Evolutionary conservation across 2,113 vertebrate genomes (phyloP), one percentile per base, ranked within the genome.

Genomic region (Promerops cafer): DNA sequence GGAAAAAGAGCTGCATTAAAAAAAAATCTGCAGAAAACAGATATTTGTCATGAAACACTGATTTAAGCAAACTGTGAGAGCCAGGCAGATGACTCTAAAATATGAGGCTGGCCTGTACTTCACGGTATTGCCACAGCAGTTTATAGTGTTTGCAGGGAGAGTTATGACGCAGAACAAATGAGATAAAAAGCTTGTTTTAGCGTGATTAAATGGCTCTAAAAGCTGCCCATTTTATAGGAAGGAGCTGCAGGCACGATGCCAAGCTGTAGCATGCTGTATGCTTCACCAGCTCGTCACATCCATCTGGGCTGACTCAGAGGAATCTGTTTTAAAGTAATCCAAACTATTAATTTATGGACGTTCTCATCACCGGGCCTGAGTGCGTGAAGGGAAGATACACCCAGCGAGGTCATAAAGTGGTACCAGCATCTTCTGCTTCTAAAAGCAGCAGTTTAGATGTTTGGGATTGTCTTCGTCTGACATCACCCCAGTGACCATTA

Each of bases 91-190:
- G 93, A 56, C 54, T 93, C 84, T 30, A 28, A 85, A 87, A 79
- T 69, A 30, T 80, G 82, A 47, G 27, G 59, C 82, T 91, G 84
- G 71, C 82, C 80, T 76, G 23, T 30, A 16, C 69, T 82, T 69
- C 10, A 1, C 72, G 83, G 61, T 42, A 45, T 77, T 91, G 91
- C 95, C 91, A 77, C 81, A 83, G 83, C 8, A 26, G 90, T 95
- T 95, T 95, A 71, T 81, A 68, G 83, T 35, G 64, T 89, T 94
- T 80, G 87, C 77, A 93, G 50, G 74, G 63, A 91, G 92, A 89
- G 53, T 88, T 95, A 93, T 92, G 92, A 95, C 27, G 87, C 94
- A 96, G 81, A 96, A 96, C 87, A 87, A 96, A 96, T 87, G 88
- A 95, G 90, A 94, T 95, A 91, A 91, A 96, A 97, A 94, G 65